Evolutionary conservation across 2,113 vertebrate genomes (phyloP), one percentile per base, ranked within the genome.

Genomic region (Zosterops hypoxanthus): DNA sequence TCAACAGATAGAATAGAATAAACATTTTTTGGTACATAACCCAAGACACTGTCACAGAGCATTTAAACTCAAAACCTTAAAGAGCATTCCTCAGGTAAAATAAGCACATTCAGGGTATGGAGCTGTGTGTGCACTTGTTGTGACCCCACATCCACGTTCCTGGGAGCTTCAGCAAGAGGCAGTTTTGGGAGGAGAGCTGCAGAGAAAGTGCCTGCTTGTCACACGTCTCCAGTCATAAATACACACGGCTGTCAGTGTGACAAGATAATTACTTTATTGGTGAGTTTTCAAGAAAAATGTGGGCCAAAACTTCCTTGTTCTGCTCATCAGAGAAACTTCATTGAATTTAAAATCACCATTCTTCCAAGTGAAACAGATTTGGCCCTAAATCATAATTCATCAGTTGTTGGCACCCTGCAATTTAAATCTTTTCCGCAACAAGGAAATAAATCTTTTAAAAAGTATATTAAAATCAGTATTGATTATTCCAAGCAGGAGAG

Each of bases 381-480:
- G 86, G 96, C 92, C 94, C 88, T 94, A 95, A 95, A 96, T 96
- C 82, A 78, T 95, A 81, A 95, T 84, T 94, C 95, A 90, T 92
- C 92, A 86, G 49, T 65, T 93, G 82, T 34, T 96, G 92, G 89
- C 92, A 95, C 29, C 65, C 59, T 90, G 72, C 79, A 88, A 94
- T 95, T 95, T 96, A 91, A 94, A 96, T 97, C 95, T 95, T 96
- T 94, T 83, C 82, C 11, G 26, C 86, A 96, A 95, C 88, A 94
- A 95, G 95, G 88, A 94, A 96, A 97, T 96, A 95, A 97, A 95
- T 97, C 90, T 92, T 88, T 77, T 86, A 6, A 19, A 68, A 95
- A 86, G 88, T 88, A 57, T 96, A 96, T 96, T 95, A 92, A 96
- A 97, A 97, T 95, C 82, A 96, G 72, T 91, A 96, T 97, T 96